phyloP scores from a whole-genome alignment of 2,888 invertebrate genomes.

The Emmelina monodactyla region DNA sequence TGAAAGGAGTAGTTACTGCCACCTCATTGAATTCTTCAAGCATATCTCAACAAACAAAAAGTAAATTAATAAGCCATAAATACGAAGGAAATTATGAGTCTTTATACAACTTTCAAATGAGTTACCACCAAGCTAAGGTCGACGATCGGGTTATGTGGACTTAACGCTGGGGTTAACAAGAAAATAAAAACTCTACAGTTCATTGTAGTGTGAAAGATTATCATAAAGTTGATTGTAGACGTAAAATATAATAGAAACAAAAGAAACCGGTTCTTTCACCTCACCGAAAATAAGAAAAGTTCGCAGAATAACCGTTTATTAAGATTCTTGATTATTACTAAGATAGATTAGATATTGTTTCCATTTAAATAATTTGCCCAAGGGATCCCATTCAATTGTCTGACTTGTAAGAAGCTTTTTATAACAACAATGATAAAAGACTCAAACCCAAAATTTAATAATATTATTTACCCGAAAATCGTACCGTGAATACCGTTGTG shows the following conservation, averaged over 20 bases:
- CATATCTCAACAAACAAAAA: neutral
- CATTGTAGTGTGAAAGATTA: constrained; percentile 13
- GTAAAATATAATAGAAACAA: constrained; percentile 20
- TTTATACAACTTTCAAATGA: neutral
- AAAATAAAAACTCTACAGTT: constrained; percentile 28
- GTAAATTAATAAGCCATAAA: neutral
- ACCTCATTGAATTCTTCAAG: too few species aligned
- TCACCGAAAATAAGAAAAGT: too few species aligned
- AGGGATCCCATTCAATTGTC: too few species aligned
- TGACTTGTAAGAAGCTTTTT: too few species aligned
- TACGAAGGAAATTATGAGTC: constrained; percentile 1
- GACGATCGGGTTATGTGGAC: constrained; percentile 6
- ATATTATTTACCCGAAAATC: too few species aligned
- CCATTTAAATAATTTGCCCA: too few species aligned
- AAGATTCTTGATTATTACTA: constrained; percentile 17
- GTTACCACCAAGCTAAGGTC: constrained; percentile 4
- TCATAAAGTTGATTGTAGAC: constrained; percentile 15
- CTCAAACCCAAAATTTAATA: too few species aligned
- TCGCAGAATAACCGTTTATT: too few species aligned
- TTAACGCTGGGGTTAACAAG: constrained; percentile 38
- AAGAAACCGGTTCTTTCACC: constrained; percentile 23
- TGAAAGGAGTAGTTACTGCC: too few species aligned
- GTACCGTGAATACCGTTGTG: too few species aligned
- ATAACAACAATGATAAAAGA: too few species aligned
- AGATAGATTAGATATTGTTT: neutral